phyloP scores from a whole-genome alignment of 2,888 invertebrate genomes.

The Boloria euphrosyne region DNA sequence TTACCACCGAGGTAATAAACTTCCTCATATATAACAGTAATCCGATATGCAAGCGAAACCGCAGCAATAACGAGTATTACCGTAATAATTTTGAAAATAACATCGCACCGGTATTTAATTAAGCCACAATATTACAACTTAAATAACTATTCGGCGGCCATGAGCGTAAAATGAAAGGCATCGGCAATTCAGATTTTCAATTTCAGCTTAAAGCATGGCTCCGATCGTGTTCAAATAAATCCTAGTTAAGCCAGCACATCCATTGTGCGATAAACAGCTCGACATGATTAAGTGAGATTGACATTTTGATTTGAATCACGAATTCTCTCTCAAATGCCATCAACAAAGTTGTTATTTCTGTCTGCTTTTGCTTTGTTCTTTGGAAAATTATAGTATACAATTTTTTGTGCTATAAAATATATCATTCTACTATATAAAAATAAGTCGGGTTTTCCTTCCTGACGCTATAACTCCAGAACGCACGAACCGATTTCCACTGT shows the following conservation, averaged over 20 bases:
- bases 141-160: conserved; percentile 4
- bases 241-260: conserved; percentile 17
- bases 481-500: too few species aligned
- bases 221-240: conserved; percentile 6
- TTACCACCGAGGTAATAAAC: too few species aligned
- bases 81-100: background rate
- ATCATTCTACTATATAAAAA: too few species aligned
- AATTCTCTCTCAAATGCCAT: too few species aligned
- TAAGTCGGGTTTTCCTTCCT: too few species aligned
- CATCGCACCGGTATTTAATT: background rate
- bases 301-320: conserved; percentile 17
- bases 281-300: conserved; percentile 21
- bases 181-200: conserved; percentile 18
- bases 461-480: too few species aligned
- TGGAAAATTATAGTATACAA: too few species aligned
- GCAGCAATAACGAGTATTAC: background rate
- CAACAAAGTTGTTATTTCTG: too few species aligned
- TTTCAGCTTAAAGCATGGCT: conserved; percentile 12
- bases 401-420: too few species aligned
- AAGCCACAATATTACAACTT: conserved; percentile 11
- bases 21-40: too few species aligned
- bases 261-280: conserved; percentile 25
- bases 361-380: too few species aligned
- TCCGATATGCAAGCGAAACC: too few species aligned
- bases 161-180: conserved; percentile 19